Evolutionary conservation across 2,797 vertebrate species (phyloP).

Genomic region (Hypotaenidia philippensis): DNA sequence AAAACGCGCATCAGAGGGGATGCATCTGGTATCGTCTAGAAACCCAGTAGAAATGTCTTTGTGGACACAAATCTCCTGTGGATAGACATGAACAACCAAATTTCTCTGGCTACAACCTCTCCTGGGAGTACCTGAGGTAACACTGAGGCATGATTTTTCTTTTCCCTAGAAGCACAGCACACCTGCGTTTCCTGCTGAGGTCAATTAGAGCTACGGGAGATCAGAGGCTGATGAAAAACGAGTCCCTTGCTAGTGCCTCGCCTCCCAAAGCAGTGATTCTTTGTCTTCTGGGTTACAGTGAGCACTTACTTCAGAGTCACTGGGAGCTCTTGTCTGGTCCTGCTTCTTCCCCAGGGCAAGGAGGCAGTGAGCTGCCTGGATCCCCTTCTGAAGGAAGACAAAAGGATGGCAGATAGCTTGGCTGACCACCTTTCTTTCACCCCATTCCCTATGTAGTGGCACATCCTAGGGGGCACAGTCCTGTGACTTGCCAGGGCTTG

Average conservation of each 20-base stretch:
- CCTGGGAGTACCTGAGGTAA: neutral
- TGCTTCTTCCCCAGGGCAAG: neutral
- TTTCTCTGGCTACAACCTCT: slow-evolving; percentile 7
- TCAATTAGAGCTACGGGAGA: slow-evolving; percentile 11
- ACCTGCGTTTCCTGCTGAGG: neutral
- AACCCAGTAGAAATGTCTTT: neutral
- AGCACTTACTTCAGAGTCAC: neutral
- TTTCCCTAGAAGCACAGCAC: neutral
- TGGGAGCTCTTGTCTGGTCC: neutral
- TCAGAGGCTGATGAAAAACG: slow-evolving; percentile 5
- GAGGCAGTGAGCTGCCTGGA: neutral
- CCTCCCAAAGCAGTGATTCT: neutral
- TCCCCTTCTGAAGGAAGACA: neutral
- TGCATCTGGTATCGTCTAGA: neutral
- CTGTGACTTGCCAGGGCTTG: neutral
- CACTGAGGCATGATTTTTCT: neutral
- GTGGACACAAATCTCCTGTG: neutral
- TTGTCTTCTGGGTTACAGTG: neutral
- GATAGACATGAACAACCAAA: neutral
- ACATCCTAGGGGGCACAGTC: neutral
- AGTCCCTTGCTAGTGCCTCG: neutral
- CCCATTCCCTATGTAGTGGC: neutral
- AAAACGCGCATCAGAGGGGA: slow-evolving; percentile 23
- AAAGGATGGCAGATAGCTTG: neutral
- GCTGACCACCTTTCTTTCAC: neutral